Evolutionary conservation across 2,888 invertebrate genomes (phyloP).

Genomic region (Thecophora atra): DNA sequence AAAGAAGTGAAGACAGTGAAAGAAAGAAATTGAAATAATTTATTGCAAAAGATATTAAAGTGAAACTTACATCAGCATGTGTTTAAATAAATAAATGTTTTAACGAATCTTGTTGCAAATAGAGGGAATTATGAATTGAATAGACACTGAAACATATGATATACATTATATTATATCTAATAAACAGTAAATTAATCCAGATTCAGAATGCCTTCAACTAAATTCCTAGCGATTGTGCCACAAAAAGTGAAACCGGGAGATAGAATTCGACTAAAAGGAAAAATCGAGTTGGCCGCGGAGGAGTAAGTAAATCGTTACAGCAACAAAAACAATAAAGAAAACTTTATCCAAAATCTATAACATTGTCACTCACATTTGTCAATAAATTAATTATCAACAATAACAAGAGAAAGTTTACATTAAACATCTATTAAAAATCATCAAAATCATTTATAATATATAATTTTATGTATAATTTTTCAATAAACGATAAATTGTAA

Average conservation of each 20-base stretch:
- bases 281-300: constrained; percentile 52
- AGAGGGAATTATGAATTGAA: background rate
- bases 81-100: background rate
- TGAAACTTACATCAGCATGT: background rate
- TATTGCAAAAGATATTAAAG: background rate
- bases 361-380: background rate
- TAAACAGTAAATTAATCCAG: background rate
- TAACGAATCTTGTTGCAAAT: background rate
- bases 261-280: constrained; percentile 57
- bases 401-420: background rate
- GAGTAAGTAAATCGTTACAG: constrained; percentile 56
- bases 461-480: too few relatives aligned
- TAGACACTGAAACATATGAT: too few relatives aligned
- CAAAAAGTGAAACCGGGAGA: constrained; percentile 50
- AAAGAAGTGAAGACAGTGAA: constrained; percentile 2
- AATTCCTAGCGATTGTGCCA: constrained; percentile 56
- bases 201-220: constrained; percentile 51
- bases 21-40: background rate
- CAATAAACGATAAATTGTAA: too few relatives aligned
- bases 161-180: background rate
- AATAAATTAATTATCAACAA: background rate
- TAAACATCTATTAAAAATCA: too few relatives aligned
- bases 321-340: constrained; percentile 45
- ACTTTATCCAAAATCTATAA: background rate
- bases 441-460: background rate